Conservation (phyloP, 2,113 vertebrate genomes). For the Vulpes vulpes region DNA sequence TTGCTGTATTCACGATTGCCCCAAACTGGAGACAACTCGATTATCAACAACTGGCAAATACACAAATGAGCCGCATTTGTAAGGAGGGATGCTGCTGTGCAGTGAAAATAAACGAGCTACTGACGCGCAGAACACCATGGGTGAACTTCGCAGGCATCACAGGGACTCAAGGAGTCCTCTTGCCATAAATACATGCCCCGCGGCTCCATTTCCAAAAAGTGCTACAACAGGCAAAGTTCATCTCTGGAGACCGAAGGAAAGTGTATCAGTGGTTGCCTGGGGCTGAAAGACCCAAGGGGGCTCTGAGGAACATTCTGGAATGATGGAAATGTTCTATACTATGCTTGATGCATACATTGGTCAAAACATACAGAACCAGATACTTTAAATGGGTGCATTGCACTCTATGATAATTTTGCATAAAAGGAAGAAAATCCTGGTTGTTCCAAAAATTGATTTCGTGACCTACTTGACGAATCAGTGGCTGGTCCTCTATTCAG, state of each 20-base stretch:
- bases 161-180: neutral
- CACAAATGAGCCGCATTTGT: neutral
- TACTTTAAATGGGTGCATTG: neutral
- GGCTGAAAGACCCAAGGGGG: neutral
- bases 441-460: too few relatives aligned
- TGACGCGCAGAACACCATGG: accelerated
- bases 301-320: neutral
- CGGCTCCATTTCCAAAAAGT: accelerated
- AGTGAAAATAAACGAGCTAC: neutral
- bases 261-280: neutral
- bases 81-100: neutral
- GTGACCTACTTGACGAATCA: neutral
- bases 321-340: neutral
- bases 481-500: neutral
- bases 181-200: accelerated
- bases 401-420: neutral
- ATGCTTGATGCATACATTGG: accelerated
- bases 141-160: neutral
- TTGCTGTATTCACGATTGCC: neutral
- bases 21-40: neutral
- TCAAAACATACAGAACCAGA: neutral
- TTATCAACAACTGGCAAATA: neutral
- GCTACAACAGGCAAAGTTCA: neutral
- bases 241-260: neutral
- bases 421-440: neutral